Percentiles rank a stretch among this genome's conserved stretches.
These are phyloP conservation scores for Xenopus laevis DNA, from an alignment of 2,113 vertebrate species.

Conservation along the genomic window DNA sequence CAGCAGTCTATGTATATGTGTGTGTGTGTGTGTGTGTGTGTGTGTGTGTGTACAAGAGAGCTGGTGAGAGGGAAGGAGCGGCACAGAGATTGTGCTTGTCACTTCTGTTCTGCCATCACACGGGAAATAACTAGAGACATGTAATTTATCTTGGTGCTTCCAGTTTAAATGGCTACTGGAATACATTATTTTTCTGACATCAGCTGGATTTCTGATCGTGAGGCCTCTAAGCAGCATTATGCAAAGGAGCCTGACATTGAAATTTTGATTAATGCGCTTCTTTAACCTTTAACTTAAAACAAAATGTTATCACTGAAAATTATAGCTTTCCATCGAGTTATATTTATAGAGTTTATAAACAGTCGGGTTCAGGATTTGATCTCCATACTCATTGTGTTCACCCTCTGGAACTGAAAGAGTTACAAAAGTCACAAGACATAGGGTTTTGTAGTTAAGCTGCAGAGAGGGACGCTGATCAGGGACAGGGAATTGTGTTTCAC, in stretches of 20 bases:
- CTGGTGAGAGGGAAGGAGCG: not conserved
- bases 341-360: no score
- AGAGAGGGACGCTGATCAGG: no score
- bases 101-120: constrained; percentile 42
- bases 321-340: no score
- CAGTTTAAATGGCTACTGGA: constrained; percentile 43
- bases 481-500: no score
- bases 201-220: constrained; percentile 27
- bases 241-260: not conserved
- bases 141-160: constrained; percentile 43
- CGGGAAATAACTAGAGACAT: constrained; percentile 46
- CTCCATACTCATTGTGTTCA: no score
- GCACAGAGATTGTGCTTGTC: constrained; percentile 39
- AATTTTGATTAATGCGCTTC: not conserved
- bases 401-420: no score
- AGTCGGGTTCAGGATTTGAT: no score
- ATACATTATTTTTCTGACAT: constrained; percentile 44
- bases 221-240: not conserved
- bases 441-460: no score
- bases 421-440: no score
- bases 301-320: no score
- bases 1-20: no score
- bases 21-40: no score
- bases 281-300: not conserved
- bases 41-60: constrained; percentile 19